Evolutionary conservation across 1,140 invertebrate genomes (phyloP).

Genomic region (Cydia pomonella): DNA sequence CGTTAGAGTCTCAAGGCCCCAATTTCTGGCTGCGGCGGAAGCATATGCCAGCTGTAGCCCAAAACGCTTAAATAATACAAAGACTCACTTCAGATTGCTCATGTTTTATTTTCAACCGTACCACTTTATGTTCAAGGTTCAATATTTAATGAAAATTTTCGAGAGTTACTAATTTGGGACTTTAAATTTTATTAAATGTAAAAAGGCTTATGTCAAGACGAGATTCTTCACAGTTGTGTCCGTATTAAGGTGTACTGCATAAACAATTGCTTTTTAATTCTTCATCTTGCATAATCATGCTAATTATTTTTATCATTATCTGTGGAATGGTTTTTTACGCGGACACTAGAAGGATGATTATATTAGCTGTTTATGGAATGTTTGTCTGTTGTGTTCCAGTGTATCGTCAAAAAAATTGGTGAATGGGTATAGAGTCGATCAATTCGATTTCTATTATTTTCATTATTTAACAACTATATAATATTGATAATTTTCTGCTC

Average conservation of each 20-base stretch:
- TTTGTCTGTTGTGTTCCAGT: no score
- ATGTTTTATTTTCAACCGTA: not conserved
- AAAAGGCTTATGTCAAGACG: not conserved
- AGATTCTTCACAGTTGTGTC: not conserved
- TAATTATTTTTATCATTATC: not conserved
- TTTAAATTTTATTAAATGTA: not conserved
- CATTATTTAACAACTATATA: no score
- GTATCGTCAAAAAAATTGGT: no score
- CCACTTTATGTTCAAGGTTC: not conserved
- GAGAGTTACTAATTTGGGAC: not conserved
- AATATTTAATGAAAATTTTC: not conserved
- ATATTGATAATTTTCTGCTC: no score
- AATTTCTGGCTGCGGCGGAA: constrained; percentile 15
- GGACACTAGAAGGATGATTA: no score
- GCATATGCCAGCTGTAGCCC: constrained; percentile 13
- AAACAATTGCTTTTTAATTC: constrained; percentile 14
- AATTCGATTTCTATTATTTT: no score
- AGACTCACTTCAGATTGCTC: not conserved
- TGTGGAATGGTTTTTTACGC: not conserved
- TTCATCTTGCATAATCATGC: not conserved
- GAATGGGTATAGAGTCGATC: no score
- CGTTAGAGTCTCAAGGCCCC: constrained; percentile 12
- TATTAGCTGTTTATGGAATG: no score
- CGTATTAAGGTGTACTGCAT: not conserved
- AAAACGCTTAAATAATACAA: not conserved